These are phyloP conservation scores for Chloroclystis v-ata DNA, from an alignment of 2,888 invertebrate genomes.

Conservation along the genomic window DNA sequence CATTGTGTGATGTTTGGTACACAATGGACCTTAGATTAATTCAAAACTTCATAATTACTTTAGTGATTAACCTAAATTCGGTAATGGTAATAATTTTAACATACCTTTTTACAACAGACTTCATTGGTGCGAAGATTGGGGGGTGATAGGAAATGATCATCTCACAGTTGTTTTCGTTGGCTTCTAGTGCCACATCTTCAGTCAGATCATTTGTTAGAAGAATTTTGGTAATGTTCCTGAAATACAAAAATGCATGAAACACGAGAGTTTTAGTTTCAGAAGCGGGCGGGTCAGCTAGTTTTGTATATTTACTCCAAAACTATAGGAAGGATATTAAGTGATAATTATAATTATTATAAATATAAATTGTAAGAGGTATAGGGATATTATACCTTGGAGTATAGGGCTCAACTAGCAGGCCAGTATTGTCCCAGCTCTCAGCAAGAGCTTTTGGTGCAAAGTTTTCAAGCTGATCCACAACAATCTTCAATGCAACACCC, in stretches of 20 bases:
- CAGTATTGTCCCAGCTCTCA: constrained; percentile 97
- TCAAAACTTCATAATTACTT: no score
- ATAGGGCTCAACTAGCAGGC: constrained; percentile 90
- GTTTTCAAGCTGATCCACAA: constrained; percentile 79
- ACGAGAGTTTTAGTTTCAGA: no score
- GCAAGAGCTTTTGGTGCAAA: constrained; percentile 86
- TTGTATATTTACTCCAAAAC: no score
- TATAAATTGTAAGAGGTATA: no score
- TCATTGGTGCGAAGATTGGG: constrained; percentile 92
- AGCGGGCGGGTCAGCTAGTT: no score
- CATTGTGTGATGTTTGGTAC: no score
- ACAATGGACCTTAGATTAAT: no score
- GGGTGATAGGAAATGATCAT: constrained; percentile 97
- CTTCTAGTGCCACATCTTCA: constrained; percentile 90
- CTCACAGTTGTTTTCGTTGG: constrained; percentile 81
- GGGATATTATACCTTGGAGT: constrained; percentile 76
- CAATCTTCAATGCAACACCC: constrained; percentile 66
- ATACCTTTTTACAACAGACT: constrained; percentile 87
- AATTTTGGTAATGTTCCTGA: constrained; percentile 79
- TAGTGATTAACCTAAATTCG: no score
- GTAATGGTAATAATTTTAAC: neutral
- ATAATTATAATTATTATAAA: no score
- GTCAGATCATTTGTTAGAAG: constrained; percentile 96
- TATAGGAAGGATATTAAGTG: no score
- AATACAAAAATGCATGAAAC: constrained; percentile 30